Percentiles rank a stretch among this genome's conserved stretches.
phyloP scores from a whole-genome alignment of 1,140 invertebrate genomes.

The Aethina tumida region DNA sequence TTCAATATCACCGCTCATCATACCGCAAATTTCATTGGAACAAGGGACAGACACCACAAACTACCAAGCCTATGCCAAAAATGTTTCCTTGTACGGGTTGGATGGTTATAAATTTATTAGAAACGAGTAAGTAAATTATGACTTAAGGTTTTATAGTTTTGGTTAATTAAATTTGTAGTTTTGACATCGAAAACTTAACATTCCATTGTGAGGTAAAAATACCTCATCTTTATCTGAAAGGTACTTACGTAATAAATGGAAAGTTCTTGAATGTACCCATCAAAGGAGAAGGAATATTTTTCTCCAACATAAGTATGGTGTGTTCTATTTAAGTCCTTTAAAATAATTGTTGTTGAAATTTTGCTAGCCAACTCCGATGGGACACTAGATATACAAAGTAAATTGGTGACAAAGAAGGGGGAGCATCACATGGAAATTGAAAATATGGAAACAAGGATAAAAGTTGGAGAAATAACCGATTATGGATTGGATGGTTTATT shows the following conservation, averaged over 20 bases:
- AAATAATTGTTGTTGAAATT: conserved; percentile 2
- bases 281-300: conserved; percentile 22
- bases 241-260: conserved; percentile 20
- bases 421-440: conserved; percentile 12
- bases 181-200: too few relatives aligned
- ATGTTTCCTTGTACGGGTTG: conserved; percentile 51
- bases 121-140: conserved; percentile 23
- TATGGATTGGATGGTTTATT: conserved; percentile 21
- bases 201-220: conserved; percentile 17
- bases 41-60: conserved; percentile 48
- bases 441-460: conserved; percentile 17
- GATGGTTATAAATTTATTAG: conserved; percentile 19
- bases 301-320: conserved; percentile 17
- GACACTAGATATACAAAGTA: conserved; percentile 16
- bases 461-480: conserved; percentile 17
- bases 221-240: conserved; percentile 11
- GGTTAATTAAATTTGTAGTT: conserved; percentile 10
- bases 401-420: conserved; percentile 8
- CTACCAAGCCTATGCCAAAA: conserved; percentile 53
- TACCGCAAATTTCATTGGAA: conserved; percentile 52
- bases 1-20: conserved; percentile 49
- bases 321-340: neutral
- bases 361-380: conserved; percentile 12
- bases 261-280: conserved; percentile 24
- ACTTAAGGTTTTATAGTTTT: neutral